Conservation (phyloP, 2,113 vertebrate genomes). For the Dunckerocampus dactyliophorus region DNA sequence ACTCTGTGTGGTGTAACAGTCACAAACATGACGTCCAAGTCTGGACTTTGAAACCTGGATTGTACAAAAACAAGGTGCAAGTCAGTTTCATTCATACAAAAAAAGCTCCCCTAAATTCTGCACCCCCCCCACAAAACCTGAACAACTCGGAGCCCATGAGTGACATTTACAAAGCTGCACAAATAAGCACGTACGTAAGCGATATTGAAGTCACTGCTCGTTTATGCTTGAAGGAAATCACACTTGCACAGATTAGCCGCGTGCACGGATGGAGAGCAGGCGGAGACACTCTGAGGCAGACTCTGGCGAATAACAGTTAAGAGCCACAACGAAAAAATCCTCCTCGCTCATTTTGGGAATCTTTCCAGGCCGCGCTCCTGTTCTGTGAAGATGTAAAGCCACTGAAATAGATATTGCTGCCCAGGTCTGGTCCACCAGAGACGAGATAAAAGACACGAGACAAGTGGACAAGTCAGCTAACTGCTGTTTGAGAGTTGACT, state of each 20-base stretch:
- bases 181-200: conserved; percentile 47
- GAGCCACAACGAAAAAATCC: not conserved
- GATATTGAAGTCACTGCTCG: conserved; percentile 46
- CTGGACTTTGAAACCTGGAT: conserved; percentile 9
- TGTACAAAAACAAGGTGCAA: conserved; percentile 30
- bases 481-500: conserved; percentile 55
- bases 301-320: conserved; percentile 62
- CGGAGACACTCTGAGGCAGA: conserved; percentile 54
- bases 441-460: conserved; percentile 57
- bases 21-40: conserved; percentile 22
- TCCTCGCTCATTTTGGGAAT: not conserved
- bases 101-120: conserved; percentile 19
- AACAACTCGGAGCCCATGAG: conserved; percentile 36
- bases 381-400: conserved; percentile 23
- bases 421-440: conserved; percentile 56
- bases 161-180: conserved; percentile 47
- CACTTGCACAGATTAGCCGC: conserved; percentile 48
- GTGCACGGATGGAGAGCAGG: conserved; percentile 29
- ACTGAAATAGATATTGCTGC: conserved; percentile 67
- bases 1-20: conserved; percentile 33
- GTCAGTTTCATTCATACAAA: conserved; percentile 2
- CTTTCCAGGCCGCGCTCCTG: not conserved
- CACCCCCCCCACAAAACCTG: conserved; percentile 17
- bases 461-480: conserved; percentile 56
- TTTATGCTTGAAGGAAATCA: conserved; percentile 20